Evolutionary conservation across 2,888 invertebrate species (phyloP), one percentile per base, ranked within the genome.

Genomic region (Agrochola lychnidis): DNA sequence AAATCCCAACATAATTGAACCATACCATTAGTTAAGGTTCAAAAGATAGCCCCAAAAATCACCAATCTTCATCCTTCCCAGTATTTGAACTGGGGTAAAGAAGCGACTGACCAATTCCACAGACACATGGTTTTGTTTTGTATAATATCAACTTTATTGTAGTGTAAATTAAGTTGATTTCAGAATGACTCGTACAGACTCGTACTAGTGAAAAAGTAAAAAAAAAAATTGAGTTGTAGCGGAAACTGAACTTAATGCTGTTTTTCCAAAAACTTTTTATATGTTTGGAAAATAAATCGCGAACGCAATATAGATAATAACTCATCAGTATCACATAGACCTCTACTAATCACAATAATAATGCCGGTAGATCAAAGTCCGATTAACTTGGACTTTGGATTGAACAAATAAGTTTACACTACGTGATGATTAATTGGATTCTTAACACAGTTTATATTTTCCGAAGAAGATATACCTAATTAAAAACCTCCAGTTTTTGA

Each of bases 321-420:
- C 14, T 22, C 42, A 22, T 51, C 25, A 73, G 51, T 73, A 30
- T 25, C 61, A 42, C 22, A 42, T 16, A 4, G 19, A 48, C 57
- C 45, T 73, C 9, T 6, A 30, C 0, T 25, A 40, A 57, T 75
- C 22, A 64, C 22, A 30, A 30, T 30, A 75, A 64, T 64, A 56
- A 75, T 25, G 16, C 12, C 53, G 25, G 42, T n/a, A 22, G 51
- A 59, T 59, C 51, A 36, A 79, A 79, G 53, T 72, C 63, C 9
- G 25, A 64, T 7, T n/a, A 42, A 30, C 7, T 48, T 36, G 25
- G 53, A 36, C 53, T 51, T 76, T 51, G 22, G 4, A 59, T 25
- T 53, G 40, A 19, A 25, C 7, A 7, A 48, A 36, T 6, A 25
- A 59, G 14, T 22, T 68, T 36, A 42, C 42, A 62, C n/a, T 45